Conservation (phyloP, 2,113 vertebrate genomes). For the Aspidoscelis tigris region DNA sequence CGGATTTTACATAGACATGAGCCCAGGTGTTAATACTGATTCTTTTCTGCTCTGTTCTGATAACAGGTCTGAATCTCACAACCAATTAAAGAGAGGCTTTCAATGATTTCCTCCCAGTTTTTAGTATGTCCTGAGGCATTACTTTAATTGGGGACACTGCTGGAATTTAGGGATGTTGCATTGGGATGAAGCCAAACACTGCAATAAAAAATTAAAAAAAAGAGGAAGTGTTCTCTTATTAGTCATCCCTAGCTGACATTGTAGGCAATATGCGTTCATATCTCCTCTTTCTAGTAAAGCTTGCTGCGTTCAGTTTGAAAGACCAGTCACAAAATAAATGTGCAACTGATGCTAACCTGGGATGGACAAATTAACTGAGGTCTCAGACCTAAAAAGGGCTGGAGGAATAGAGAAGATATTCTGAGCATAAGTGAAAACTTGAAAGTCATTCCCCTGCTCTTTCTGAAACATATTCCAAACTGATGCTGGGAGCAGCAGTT, state of each 20-base stretch:
- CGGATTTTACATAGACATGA: constrained; percentile 46
- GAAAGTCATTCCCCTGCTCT: neutral
- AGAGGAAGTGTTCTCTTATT: constrained; percentile 8
- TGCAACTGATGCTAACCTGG: neutral
- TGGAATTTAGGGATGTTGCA: constrained; percentile 33
- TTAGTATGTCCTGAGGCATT: constrained; percentile 40
- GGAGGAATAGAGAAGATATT: neutral
- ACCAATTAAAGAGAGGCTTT: constrained; percentile 57
- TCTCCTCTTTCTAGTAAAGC: neutral
- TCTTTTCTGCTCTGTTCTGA: constrained; percentile 60
- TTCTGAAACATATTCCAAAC: neutral
- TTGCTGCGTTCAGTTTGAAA: neutral
- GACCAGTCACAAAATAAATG: neutral
- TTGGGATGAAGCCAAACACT: constrained; percentile 8
- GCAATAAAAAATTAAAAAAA: constrained; percentile 6
- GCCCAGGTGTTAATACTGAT: constrained; percentile 64
- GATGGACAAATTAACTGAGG: neutral
- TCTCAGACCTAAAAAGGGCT: neutral
- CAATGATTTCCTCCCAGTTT: constrained; percentile 21
- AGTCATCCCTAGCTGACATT: constrained; percentile 32
- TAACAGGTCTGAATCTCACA: constrained; percentile 63
- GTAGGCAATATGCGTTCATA: neutral
- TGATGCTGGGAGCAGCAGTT: too few relatives aligned
- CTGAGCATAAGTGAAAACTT: neutral
- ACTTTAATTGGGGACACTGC: constrained; percentile 52